phyloP scores from a whole-genome alignment of 2,113 vertebrate genomes.

The Hyaena hyaena region DNA sequence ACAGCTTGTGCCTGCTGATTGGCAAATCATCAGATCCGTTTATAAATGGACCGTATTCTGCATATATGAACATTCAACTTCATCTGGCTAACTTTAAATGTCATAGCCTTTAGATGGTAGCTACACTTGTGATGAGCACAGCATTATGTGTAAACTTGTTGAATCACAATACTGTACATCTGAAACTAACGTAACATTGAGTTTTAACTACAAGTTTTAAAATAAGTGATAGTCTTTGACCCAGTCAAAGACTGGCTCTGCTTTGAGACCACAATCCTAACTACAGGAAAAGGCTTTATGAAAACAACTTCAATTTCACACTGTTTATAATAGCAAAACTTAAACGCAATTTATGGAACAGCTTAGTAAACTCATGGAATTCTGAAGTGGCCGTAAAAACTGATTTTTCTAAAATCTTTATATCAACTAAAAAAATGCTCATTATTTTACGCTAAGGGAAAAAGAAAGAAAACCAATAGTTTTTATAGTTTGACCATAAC shows the following conservation, averaged over 20 bases:
- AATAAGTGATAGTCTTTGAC: slow-evolving; percentile 48
- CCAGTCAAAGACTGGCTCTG: not conserved
- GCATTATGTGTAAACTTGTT: not conserved
- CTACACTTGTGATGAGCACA: not conserved
- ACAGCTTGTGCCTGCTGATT: not conserved
- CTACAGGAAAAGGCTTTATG: not conserved
- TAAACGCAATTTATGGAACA: not conserved
- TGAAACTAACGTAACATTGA: not conserved
- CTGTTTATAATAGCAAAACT: not conserved
- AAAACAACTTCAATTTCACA: not conserved
- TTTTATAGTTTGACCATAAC: not conserved
- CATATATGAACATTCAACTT: not conserved
- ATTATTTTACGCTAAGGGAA: not conserved
- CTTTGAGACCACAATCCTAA: not conserved
- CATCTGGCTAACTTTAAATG: not conserved
- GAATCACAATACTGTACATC: not conserved
- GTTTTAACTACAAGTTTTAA: not conserved
- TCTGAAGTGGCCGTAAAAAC: not conserved
- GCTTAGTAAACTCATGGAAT: not conserved
- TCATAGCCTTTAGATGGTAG: not conserved
- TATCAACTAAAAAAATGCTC: not conserved
- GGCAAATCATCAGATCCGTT: not conserved
- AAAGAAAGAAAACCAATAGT: not conserved
- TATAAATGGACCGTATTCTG: not conserved
- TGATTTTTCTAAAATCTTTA: not conserved